Evolutionary conservation across 2,797 vertebrate species (phyloP).

Genomic region (Sebastiscus tertius): DNA sequence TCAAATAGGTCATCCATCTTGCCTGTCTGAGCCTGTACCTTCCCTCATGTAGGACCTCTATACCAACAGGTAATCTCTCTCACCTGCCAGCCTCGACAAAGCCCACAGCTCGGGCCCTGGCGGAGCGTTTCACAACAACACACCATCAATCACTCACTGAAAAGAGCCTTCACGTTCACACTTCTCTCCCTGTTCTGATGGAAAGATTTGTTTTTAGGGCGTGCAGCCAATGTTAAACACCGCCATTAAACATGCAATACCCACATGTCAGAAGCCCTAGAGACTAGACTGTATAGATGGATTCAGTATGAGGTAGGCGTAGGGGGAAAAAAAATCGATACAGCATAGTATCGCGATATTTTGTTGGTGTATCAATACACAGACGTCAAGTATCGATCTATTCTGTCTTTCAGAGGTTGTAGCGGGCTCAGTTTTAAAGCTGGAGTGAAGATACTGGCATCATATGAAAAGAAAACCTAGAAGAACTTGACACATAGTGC

Average conservation of each 20-base stretch:
- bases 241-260: slow-evolving; percentile 37
- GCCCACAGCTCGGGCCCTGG: slow-evolving; percentile 37
- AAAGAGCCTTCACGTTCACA: slow-evolving; percentile 50
- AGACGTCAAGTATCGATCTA: too few species aligned
- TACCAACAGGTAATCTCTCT: slow-evolving; percentile 73
- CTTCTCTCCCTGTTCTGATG: slow-evolving; percentile 43
- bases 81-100: slow-evolving; percentile 69
- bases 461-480: too few species aligned
- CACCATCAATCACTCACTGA: slow-evolving; percentile 68
- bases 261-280: slow-evolving; percentile 13
- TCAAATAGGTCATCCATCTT: slow-evolving; percentile 38
- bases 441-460: too few species aligned
- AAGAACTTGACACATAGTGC: too few species aligned
- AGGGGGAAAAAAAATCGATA: too few species aligned
- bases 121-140: slow-evolving; percentile 69
- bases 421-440: too few species aligned
- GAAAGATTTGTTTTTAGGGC: slow-evolving; percentile 57
- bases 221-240: slow-evolving; percentile 36
- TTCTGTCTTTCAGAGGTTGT: accelerated
- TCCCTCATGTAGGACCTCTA: slow-evolving; percentile 54
- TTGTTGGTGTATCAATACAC: too few species aligned
- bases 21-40: slow-evolving; percentile 69
- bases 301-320: neutral
- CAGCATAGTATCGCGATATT: too few species aligned
- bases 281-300: neutral